phyloP scores from a whole-genome alignment of 2,888 invertebrate species.

The Hyppa rectilinea region DNA sequence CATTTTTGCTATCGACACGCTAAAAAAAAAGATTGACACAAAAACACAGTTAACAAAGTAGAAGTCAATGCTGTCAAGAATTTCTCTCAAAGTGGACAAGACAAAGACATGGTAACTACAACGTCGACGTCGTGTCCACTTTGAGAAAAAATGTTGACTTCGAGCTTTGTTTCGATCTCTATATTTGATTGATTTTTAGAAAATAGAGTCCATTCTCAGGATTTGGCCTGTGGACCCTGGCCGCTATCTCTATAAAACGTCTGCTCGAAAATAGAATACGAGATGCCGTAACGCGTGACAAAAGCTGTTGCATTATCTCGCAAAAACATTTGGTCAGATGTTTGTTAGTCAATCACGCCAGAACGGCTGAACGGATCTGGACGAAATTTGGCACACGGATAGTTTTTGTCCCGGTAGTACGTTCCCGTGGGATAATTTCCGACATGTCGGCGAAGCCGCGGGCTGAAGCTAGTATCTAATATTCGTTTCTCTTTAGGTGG shows the following conservation, averaged over 20 bases:
- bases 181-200: neutral
- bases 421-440: too few relatives aligned
- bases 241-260: neutral
- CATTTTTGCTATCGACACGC: too few relatives aligned
- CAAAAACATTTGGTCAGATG: neutral
- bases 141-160: neutral
- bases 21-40: too few relatives aligned
- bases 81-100: neutral
- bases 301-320: neutral
- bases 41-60: neutral
- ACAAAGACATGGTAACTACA: too few relatives aligned
- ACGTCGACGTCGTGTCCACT: too few relatives aligned
- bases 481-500: slow-evolving; percentile 85
- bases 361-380: too few relatives aligned
- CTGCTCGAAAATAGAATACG: neutral
- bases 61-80: neutral
- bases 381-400: too few relatives aligned
- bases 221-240: neutral
- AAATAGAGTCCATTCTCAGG: neutral
- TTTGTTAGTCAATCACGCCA: too few relatives aligned
- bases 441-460: too few relatives aligned
- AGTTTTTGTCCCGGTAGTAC: too few relatives aligned
- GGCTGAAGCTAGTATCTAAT: too few relatives aligned
- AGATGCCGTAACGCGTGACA: neutral
- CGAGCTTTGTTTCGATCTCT: neutral